A percentile compares a stretch with the other conserved stretches of the same genome.
These are phyloP conservation scores for Dasypolia templi DNA, from an alignment of 2,888 invertebrate genomes.

Conservation along the genomic window DNA sequence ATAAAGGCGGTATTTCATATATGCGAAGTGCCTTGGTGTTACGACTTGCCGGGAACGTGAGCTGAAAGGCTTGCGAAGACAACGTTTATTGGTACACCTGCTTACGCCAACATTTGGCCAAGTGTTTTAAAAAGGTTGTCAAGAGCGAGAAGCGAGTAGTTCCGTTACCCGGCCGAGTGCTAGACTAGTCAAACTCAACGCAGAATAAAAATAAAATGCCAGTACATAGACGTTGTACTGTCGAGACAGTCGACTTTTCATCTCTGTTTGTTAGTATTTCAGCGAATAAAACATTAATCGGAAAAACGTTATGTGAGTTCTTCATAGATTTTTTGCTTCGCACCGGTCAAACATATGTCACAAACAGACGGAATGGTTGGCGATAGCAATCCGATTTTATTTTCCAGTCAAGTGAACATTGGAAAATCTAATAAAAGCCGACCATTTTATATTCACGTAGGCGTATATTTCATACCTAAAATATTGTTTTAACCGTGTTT, in stretches of 20 bases:
- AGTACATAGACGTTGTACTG: not conserved
- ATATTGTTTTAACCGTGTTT: conserved; percentile 7
- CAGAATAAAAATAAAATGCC: conserved; percentile 12
- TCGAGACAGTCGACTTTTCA: not conserved
- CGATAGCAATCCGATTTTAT: conserved; percentile 53
- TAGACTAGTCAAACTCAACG: conserved; percentile 22
- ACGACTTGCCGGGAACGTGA: conserved; percentile 84
- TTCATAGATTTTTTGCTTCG: conserved; percentile 42
- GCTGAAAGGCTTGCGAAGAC: conserved; percentile 80
- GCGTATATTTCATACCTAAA: conserved; percentile 16
- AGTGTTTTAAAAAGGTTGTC: conserved; percentile 71
- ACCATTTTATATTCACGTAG: conserved; percentile 30
- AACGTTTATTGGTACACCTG: conserved; percentile 85
- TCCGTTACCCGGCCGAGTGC: conserved; percentile 19
- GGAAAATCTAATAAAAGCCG: conserved; percentile 59
- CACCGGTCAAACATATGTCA: conserved; percentile 56
- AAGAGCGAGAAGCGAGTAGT: conserved; percentile 48
- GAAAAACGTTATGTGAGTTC: conserved; percentile 22
- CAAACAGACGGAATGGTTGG: conserved; percentile 46
- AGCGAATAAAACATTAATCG: conserved; percentile 21
- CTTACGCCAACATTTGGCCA: conserved; percentile 74
- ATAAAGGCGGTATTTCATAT: conserved; percentile 85
- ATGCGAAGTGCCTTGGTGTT: conserved; percentile 82
- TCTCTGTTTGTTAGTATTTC: not conserved
- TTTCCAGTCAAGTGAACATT: conserved; percentile 56